Percentiles rank a stretch among this genome's conserved stretches.
Evolutionary conservation across 2,797 vertebrate species (phyloP).

Genomic region (Corythornis leucogaster): DNA sequence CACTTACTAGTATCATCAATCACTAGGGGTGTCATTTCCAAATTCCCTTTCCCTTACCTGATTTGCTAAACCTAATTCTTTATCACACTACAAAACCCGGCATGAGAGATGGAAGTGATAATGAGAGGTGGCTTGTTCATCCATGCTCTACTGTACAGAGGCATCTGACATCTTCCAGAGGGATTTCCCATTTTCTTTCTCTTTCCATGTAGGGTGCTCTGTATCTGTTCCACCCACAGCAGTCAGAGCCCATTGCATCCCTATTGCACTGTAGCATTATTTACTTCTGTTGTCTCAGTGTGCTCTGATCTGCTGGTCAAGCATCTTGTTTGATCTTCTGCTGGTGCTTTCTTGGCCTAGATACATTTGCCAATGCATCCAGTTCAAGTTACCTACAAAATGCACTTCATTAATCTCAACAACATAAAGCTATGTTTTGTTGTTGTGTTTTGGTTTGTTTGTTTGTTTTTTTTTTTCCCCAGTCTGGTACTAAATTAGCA

Average conservation of each 20-base stretch:
- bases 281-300: not conserved
- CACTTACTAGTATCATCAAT: constrained; percentile 72
- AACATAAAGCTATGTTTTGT: not conserved
- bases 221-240: not conserved
- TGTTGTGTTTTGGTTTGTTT: too few relatives aligned
- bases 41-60: constrained; percentile 66
- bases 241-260: not conserved
- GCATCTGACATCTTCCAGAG: constrained; percentile 14
- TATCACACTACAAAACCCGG: constrained; percentile 53
- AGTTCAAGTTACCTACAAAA: not conserved
- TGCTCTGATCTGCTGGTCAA: not conserved
- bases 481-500: constrained; percentile 1
- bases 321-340: not conserved
- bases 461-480: constrained; percentile 16
- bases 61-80: constrained; percentile 73
- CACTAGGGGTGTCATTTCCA: constrained; percentile 68
- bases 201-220: not conserved
- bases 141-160: constrained; percentile 47
- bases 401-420: constrained; percentile 28
- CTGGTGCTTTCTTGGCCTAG: not conserved
- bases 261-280: not conserved
- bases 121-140: constrained; percentile 62
- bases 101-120: constrained; percentile 66
- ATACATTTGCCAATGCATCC: constrained; percentile 11
- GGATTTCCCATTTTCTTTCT: not conserved